Evolutionary conservation across 2,888 invertebrate genomes (phyloP), one percentile per base, ranked within the genome.

Genomic region (Euclidia mi): DNA sequence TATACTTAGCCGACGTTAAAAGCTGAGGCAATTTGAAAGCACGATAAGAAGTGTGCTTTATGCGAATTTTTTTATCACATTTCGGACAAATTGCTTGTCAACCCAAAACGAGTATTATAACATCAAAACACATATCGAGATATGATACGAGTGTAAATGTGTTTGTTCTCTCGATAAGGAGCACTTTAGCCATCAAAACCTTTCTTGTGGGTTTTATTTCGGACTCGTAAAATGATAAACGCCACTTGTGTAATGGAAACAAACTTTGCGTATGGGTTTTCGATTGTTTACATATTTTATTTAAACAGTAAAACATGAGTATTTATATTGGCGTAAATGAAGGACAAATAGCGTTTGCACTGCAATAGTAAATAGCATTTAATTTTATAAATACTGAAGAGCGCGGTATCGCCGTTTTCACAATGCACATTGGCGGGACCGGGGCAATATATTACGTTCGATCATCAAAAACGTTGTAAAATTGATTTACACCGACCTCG

Each of bases 391-490:
- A 65, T 63, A 57, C 38, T 32, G 49, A 11, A 12, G 18, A 41
- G 47, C 43, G 49, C 38, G 35, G 41, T 53, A 70, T 45, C 17
- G 35, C 18, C 49, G 70, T 75, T 78, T 72, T 76, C 63, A 82
- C 85, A 83, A 89, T 87, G 77, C 82, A 71, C 78, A 71, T 82
- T 65, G 59, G 65, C 45, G 40, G 40, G 45, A 56, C 41, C 20
- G 37, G 25, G 11, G 53, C 42, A 50, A 72, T 79, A 83, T 84
- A 89, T 92, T 88, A 91, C 84, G 80, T 82, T 60, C 68, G 81
- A 82, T 84, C 89, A 90, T 94, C 91, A 94, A 92, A 91, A 88
- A 79, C 81, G 85, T 81, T 85, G 89, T 90, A 90, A 92, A 91
- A 85, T 83, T 94, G 93, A 94, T 93, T 94, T 94, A 94, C 78